These are phyloP conservation scores for Bombus huntii DNA, from an alignment of 1,140 invertebrate genomes.

Conservation along the genomic window DNA sequence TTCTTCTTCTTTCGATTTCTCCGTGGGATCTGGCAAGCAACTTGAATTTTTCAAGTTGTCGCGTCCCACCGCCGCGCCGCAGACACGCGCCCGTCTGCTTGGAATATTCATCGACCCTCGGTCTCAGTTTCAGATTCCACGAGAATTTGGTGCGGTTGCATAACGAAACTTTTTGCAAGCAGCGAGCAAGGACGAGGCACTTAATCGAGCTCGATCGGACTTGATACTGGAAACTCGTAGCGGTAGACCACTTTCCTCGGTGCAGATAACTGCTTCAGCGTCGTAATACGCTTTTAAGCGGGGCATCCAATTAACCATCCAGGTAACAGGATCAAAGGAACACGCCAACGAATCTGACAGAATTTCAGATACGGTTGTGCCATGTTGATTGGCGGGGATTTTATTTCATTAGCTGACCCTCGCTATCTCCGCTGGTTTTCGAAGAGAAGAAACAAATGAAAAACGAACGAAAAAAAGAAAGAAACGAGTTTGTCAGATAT, in stretches of 20 bases:
- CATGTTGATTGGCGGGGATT: background rate
- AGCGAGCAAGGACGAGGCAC: background rate
- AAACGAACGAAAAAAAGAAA: too few relatives aligned
- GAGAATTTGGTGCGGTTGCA: constrained; percentile 4
- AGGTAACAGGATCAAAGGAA: background rate
- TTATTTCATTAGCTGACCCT: background rate
- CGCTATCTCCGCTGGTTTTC: background rate
- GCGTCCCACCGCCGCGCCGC: background rate
- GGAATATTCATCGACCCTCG: background rate
- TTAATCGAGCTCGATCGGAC: constrained; percentile 1
- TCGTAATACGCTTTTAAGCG: background rate
- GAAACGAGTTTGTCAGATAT: too few relatives aligned
- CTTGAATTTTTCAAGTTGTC: constrained; percentile 1
- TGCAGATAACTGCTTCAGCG: constrained; percentile 1
- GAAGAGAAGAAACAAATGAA: background rate
- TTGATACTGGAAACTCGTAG: background rate
- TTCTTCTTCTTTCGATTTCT: background rate
- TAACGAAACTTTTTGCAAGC: background rate
- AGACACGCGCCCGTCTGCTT: background rate
- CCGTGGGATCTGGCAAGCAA: background rate
- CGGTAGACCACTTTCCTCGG: constrained; percentile 4
- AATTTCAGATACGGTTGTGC: background rate
- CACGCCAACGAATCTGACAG: background rate
- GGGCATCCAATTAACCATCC: background rate
- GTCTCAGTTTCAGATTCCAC: background rate